Evolutionary conservation across 2,888 invertebrate genomes (phyloP).

Genomic region (Drosophila planitibia): DNA sequence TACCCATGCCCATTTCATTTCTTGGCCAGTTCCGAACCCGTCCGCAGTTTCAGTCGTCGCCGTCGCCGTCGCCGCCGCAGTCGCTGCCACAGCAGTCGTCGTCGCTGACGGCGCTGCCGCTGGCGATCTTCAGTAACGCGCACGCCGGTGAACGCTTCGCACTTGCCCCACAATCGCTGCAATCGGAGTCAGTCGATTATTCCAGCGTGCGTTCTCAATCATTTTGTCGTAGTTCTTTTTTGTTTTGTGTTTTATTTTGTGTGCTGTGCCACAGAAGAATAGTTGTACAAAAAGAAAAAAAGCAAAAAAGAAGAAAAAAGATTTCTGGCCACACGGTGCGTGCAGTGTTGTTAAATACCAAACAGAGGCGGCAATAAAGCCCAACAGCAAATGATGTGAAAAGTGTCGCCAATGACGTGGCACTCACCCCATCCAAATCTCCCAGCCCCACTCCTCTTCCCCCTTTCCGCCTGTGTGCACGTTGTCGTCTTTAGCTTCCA

Average conservation of each 20-base stretch:
- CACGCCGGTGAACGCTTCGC: conserved; percentile 77
- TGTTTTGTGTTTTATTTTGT: conserved; percentile 14
- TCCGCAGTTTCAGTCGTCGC: conserved; percentile 2
- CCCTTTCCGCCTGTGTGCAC: conserved; percentile 14
- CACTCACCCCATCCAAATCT: conserved; percentile 5
- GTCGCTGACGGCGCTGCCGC: conserved; percentile 23
- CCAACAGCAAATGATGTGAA: conserved; percentile 59
- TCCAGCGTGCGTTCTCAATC: conserved; percentile 2
- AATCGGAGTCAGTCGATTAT: conserved; percentile 38
- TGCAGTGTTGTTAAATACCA: conserved; percentile 34
- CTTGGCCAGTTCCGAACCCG: conserved; percentile 6
- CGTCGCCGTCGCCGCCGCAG: conserved; percentile 17
- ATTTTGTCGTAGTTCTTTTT: conserved; percentile 1
- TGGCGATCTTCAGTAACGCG: conserved; percentile 74
- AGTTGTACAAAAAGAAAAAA: background rate
- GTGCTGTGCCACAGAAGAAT: conserved; percentile 1
- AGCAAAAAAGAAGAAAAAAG: background rate
- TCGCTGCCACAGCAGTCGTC: conserved; percentile 4
- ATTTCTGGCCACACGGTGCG: conserved; percentile 18
- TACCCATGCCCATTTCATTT: background rate
- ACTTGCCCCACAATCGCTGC: conserved; percentile 63
- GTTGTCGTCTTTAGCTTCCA: conserved; percentile 30
- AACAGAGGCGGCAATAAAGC: conserved; percentile 51
- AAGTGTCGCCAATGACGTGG: conserved; percentile 75
- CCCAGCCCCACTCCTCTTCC: background rate